phyloP scores from a whole-genome alignment of 64 coral and sea anemone genomes.

The Trachythela sp. region DNA sequence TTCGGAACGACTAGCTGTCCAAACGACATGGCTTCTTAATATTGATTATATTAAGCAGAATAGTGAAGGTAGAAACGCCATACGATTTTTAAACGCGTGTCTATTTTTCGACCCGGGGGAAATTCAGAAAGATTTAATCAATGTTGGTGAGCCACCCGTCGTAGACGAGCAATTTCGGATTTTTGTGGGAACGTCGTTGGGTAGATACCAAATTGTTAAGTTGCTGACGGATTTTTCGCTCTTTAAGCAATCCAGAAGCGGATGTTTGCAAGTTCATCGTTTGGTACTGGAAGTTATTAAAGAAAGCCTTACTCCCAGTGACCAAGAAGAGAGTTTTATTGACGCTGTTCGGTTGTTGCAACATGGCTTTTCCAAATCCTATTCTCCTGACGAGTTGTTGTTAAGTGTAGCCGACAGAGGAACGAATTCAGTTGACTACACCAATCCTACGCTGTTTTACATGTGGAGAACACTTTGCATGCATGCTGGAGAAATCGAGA shows the following conservation, averaged over 20 bases:
- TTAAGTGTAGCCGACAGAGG: not conserved
- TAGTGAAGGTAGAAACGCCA: not conserved
- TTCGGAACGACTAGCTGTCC: slow-evolving; percentile 31
- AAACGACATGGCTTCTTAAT: slow-evolving; percentile 53
- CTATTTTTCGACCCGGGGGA: not conserved
- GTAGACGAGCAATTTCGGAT: not conserved
- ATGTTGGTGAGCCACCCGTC: not conserved
- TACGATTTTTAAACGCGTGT: not conserved
- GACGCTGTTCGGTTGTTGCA: not conserved
- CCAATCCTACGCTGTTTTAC: not conserved
- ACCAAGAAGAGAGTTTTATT: not conserved
- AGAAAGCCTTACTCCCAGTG: not conserved
- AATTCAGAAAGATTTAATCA: slow-evolving; percentile 41
- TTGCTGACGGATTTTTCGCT: no score
- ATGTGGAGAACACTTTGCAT: not conserved
- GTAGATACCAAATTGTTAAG: no score
- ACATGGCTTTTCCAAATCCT: not conserved
- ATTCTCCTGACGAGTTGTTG: not conserved
- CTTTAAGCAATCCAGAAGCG: no score
- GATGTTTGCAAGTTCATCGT: not conserved
- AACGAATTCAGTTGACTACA: not conserved
- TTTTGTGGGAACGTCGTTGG: not conserved
- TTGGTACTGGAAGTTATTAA: not conserved
- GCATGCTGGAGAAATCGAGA: not conserved
- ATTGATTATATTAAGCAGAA: slow-evolving; percentile 36